Conservation (phyloP, 2,888 invertebrate genomes). For the Geophilus truncorum region DNA sequence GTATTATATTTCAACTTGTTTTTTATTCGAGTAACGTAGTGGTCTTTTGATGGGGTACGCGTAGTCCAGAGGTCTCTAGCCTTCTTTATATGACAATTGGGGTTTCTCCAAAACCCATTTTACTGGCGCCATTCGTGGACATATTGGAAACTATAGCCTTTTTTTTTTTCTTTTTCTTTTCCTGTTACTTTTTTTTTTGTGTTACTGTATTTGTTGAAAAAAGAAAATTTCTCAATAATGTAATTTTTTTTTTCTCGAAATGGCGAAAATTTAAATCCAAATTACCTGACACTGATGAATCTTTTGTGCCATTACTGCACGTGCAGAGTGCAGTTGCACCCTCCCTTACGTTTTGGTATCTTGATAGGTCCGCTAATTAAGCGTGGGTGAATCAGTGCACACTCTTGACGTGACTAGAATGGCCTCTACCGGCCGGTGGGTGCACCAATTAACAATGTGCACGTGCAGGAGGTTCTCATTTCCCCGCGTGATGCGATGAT, state of each 20-base stretch:
- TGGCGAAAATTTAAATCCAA: not conserved
- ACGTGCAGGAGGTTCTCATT: constrained; percentile 23
- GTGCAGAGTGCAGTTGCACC: not conserved
- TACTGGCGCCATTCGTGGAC: constrained; percentile 10
- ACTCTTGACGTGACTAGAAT: constrained; percentile 2
- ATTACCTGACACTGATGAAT: constrained; percentile 8
- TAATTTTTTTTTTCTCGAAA: not conserved
- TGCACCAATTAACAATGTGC: constrained; percentile 17
- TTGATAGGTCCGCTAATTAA: constrained; percentile 25
- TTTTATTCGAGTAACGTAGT: not conserved
- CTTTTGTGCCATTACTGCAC: constrained; percentile 10
- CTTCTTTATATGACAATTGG: constrained; percentile 25
- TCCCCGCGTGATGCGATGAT: constrained; percentile 8
- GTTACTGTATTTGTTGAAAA: no score
- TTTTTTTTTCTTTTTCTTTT: not conserved
- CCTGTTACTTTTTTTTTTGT: no score
- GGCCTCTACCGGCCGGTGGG: constrained; percentile 25
- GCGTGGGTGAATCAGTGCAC: constrained; percentile 23
- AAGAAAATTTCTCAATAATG: not conserved
- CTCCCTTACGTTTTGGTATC: not conserved
- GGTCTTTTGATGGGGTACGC: constrained; percentile 16
- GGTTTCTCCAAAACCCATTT: constrained; percentile 16
- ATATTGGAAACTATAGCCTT: not conserved
- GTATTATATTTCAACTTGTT: constrained; percentile 7
- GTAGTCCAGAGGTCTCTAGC: not conserved